Percentiles rank a stretch among this genome's conserved stretches.
These are phyloP conservation scores for Samia ricini DNA, from an alignment of 1,140 invertebrate genomes.

Conservation along the genomic window DNA sequence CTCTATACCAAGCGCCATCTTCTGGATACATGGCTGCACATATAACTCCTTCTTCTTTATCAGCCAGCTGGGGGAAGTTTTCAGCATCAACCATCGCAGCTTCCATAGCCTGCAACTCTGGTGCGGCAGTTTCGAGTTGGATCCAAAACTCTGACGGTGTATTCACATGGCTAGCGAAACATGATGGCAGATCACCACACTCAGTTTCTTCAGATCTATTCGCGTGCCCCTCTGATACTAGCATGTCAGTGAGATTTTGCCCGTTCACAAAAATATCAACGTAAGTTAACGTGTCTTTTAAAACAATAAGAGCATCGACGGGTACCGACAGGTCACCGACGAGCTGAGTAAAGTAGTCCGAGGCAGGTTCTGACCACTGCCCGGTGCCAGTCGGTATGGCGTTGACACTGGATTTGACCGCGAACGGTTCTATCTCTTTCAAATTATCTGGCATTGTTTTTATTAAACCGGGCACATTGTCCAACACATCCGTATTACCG, in stretches of 20 bases:
- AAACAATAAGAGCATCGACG: conserved; percentile 76
- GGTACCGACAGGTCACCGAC: conserved; percentile 57
- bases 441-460: conserved; percentile 79
- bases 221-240: conserved; percentile 77
- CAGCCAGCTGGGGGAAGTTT: conserved; percentile 73
- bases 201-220: conserved; percentile 70
- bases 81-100: conserved; percentile 78
- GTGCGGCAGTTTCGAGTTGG: conserved; percentile 80
- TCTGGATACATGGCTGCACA: conserved; percentile 85
- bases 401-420: conserved; percentile 81
- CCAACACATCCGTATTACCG: conserved; percentile 86
- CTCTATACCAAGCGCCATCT: conserved; percentile 84
- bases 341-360: conserved; percentile 78
- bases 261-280: conserved; percentile 82
- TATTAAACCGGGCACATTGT: conserved; percentile 78
- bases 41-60: conserved; percentile 78
- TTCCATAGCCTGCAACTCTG: conserved; percentile 81
- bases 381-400: conserved; percentile 80
- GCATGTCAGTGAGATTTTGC: conserved; percentile 79
- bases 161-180: conserved; percentile 83
- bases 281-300: conserved; percentile 81
- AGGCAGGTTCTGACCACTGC: conserved; percentile 82
- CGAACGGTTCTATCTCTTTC: conserved; percentile 76
- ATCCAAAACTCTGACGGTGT: conserved; percentile 85
- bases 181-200: conserved; percentile 74